Conservation (phyloP, 1,140 invertebrate genomes). For the Bombus impatiens region DNA sequence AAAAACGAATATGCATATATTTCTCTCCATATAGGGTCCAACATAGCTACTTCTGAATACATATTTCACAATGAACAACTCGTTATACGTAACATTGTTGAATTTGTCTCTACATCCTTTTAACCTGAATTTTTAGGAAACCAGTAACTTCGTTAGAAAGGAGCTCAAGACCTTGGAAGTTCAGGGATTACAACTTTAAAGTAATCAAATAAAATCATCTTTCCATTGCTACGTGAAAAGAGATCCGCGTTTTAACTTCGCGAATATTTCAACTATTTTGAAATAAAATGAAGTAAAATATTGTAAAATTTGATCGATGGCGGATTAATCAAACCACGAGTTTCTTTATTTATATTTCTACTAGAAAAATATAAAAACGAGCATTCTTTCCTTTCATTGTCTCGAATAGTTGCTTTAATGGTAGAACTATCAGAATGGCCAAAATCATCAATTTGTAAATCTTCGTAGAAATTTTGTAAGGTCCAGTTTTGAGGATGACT, state of each 20-base stretch:
- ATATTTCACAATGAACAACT: not conserved
- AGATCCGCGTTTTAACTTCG: not conserved
- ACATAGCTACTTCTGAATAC: not conserved
- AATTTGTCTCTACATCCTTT: not conserved
- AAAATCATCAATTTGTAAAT: not conserved
- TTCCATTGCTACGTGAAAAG: not conserved
- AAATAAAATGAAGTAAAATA: not conserved
- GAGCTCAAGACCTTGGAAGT: not conserved
- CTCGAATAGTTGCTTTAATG: not conserved
- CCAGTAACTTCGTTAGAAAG: not conserved
- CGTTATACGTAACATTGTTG: not conserved
- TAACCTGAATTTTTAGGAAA: not conserved
- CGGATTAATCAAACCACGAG: constrained; percentile 15
- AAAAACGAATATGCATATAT: no score
- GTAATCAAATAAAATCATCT: not conserved
- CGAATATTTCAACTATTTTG: not conserved
- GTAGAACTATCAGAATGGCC: no score
- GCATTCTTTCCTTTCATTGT: not conserved
- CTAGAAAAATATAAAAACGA: not conserved
- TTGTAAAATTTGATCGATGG: constrained; percentile 1
- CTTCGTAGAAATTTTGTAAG: no score
- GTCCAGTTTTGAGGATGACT: no score
- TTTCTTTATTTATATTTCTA: constrained; percentile 13
- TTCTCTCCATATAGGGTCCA: not conserved
- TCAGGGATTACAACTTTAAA: not conserved